These are phyloP conservation scores for Dysidea cf. avara DNA, from an alignment of 37 sponge, comb jelly and placozoan species.

Conservation along the genomic window DNA sequence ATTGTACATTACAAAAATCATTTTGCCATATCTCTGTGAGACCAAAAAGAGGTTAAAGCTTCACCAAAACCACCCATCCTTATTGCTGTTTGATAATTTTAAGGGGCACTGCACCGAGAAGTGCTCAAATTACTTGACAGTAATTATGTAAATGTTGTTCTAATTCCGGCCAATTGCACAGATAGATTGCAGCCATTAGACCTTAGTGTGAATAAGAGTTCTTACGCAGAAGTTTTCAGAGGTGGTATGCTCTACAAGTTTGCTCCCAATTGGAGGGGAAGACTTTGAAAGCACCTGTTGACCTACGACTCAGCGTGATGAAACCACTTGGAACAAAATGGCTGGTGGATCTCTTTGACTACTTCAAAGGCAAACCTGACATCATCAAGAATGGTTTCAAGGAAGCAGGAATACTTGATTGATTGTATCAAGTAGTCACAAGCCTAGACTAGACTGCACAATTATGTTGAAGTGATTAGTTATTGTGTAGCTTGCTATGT, in stretches of 20 bases:
- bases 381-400: slow-evolving; percentile 20
- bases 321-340: slow-evolving; percentile 20
- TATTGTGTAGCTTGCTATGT: not conserved
- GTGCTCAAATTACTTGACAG: slow-evolving; percentile 15
- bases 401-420: slow-evolving; percentile 6
- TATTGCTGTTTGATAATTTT: slow-evolving; percentile 44
- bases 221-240: slow-evolving; percentile 23
- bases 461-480: not conserved
- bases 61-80: slow-evolving; percentile 8
- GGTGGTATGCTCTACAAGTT: slow-evolving; percentile 42
- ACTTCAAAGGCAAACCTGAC: slow-evolving; percentile 3
- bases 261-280: slow-evolving; percentile 20
- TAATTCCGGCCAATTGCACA: slow-evolving; percentile 35
- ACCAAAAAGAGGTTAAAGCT: slow-evolving; percentile 17
- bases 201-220: slow-evolving; percentile 32
- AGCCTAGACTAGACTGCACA: not conserved
- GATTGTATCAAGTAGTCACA: not conserved
- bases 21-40: slow-evolving; percentile 30
- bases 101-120: slow-evolving; percentile 32
- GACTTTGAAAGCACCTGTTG: not conserved
- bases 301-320: slow-evolving; percentile 5
- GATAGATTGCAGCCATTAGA: slow-evolving; percentile 34
- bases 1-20: slow-evolving; percentile 40
- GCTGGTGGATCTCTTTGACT: slow-evolving; percentile 1
- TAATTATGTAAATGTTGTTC: too few relatives aligned